Conservation (phyloP, 64 coral and sea anemone genomes). For the Acropora yongei region DNA sequence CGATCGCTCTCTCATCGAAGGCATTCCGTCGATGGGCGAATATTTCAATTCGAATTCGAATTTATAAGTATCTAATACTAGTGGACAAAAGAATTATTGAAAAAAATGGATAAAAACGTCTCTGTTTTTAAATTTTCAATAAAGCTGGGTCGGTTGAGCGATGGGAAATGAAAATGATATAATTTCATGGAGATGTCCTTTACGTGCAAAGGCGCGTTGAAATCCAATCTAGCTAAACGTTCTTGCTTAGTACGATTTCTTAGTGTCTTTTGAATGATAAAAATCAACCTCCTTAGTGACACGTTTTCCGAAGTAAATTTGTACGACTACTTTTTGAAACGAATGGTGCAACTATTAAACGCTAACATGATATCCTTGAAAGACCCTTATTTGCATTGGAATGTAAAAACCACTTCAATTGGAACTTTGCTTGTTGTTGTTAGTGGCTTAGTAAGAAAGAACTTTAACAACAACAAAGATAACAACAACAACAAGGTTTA, state of each 20-base stretch:
- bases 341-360: not conserved
- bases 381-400: not conserved
- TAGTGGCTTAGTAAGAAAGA: too few relatives aligned
- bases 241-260: too few relatives aligned
- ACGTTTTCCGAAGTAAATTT: too few relatives aligned
- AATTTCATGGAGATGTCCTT: too few relatives aligned
- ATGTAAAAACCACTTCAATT: not conserved
- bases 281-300: too few relatives aligned
- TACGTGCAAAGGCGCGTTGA: too few relatives aligned
- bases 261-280: too few relatives aligned
- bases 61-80: not conserved
- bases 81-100: not conserved
- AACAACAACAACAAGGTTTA: too few relatives aligned
- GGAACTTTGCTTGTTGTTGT: too few relatives aligned
- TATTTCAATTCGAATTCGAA: constrained; percentile 11
- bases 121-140: not conserved
- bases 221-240: too few relatives aligned
- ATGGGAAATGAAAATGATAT: not conserved
- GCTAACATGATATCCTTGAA: not conserved
- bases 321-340: not conserved
- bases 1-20: not conserved
- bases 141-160: not conserved
- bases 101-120: not conserved
- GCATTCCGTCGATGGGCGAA: not conserved
- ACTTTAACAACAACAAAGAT: too few relatives aligned